Evolutionary conservation across 2,888 invertebrate genomes (phyloP), one percentile per base, ranked within the genome.

Genomic region (Drosophila fungiperda): DNA sequence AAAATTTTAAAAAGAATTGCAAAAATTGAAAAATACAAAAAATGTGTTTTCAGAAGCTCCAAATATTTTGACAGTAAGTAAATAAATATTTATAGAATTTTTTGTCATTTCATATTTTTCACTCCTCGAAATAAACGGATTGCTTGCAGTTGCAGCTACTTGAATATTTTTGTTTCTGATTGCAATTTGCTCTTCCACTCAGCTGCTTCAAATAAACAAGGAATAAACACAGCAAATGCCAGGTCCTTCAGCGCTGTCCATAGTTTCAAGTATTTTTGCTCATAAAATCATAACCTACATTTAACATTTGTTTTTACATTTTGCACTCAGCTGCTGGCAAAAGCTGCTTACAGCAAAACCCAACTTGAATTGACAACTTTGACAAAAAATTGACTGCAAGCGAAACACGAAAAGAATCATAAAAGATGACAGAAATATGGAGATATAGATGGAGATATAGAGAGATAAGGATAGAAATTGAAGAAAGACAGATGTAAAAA

Each of bases 311-410:
- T 55, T 70, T 49, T 61, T 67, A 17, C 65, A 29, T 71, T 60
- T 53, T 66, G 48, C 58, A 73, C 73, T 73, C 63, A 65, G 55
- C 68, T 67, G 66, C 71, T 62, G 40, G 53, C 42, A 76, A 78
- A 82, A 84, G 87, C 88, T 58, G 81, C 83, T 88, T 76, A 78
- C 58, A 61, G 68, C 35, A 74, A 78, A 80, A 74, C 71, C 70
- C 73, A 40, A 68, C 61, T 63, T 78, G 82, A 83, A 87, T 88
- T 88, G 90, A 87, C 87, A 90, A 80, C 90, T 89, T 87, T 90
- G 87, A 88, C 90, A 88, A 90, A 89, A 89, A 90, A 87, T 86
- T 90, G 90, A 87, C 86, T 85, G 83, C 77, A 73, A 69, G 64
- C 55, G 55, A 62, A 57, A 11, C 55, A 29, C n/a, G 36, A 55